These are phyloP conservation scores for Dicentrarchus labrax DNA, from an alignment of 2,113 vertebrate species.

Conservation along the genomic window DNA sequence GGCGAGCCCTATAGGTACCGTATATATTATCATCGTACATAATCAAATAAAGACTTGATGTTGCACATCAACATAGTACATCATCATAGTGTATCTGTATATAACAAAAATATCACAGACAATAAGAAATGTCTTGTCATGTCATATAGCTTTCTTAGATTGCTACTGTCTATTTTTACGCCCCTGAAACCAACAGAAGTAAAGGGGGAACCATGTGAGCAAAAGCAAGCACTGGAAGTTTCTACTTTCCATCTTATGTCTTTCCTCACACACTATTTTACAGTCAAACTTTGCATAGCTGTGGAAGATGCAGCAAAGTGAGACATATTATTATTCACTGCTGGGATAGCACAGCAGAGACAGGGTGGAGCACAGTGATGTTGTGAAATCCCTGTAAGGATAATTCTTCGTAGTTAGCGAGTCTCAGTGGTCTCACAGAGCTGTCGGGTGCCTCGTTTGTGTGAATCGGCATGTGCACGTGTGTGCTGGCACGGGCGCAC, in stretches of 20 bases:
- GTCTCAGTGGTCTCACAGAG: conserved; percentile 14
- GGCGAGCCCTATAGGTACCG: too few relatives aligned
- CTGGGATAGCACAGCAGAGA: conserved; percentile 17
- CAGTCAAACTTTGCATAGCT: conserved; percentile 15
- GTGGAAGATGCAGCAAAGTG: conserved; percentile 25
- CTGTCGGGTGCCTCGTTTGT: conserved; percentile 1
- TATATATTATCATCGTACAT: too few relatives aligned
- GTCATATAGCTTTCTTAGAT: too few relatives aligned
- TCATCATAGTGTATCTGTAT: too few relatives aligned
- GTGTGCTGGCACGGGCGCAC: neutral
- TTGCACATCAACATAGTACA: too few relatives aligned
- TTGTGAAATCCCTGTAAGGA: conserved; percentile 42
- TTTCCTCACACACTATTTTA: neutral
- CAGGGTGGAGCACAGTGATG: neutral
- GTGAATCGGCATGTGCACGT: neutral
- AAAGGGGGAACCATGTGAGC: neutral
- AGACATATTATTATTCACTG: conserved; percentile 34
- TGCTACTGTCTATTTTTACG: too few relatives aligned
- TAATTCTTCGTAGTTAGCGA: conserved; percentile 15
- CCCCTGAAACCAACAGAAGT: neutral
- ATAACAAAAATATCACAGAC: too few relatives aligned
- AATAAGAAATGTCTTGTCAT: too few relatives aligned
- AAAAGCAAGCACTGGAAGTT: neutral
- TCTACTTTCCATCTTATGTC: neutral
- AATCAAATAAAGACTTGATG: too few relatives aligned